A percentile compares a stretch with the other conserved stretches of the same genome.
These are phyloP conservation scores for Rhizoglyphus robini DNA, from an alignment of 1,140 invertebrate species.

Conservation along the genomic window DNA sequence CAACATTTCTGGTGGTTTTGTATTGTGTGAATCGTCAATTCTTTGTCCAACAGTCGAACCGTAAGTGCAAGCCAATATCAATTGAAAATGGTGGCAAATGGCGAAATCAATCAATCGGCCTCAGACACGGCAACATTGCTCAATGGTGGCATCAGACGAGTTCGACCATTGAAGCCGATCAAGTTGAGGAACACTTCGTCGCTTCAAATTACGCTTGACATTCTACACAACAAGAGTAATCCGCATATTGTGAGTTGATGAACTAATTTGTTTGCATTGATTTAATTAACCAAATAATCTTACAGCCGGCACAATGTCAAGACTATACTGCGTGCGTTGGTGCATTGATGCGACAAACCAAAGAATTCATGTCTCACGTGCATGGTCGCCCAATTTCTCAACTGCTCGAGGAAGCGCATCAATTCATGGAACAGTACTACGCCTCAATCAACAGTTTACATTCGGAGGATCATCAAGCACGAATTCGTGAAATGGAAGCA, in stretches of 20 bases:
- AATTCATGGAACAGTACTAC: conserved; percentile 76
- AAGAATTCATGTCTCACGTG: conserved; percentile 35
- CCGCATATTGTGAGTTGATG: no score
- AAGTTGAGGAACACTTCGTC: conserved; percentile 43
- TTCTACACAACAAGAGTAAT: conserved; percentile 40
- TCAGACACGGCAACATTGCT: no score
- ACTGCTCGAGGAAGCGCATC: conserved; percentile 58
- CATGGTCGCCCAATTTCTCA: conserved; percentile 28
- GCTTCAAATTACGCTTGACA: conserved; percentile 46
- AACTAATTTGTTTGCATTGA: no score
- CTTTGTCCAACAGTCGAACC: no score
- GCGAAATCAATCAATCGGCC: no score
- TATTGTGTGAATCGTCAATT: no score
- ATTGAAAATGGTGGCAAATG: no score
- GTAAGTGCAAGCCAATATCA: no score
- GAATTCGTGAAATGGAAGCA: conserved; percentile 48
- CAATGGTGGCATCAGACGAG: no score
- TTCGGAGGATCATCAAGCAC: conserved; percentile 33
- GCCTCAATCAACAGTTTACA: conserved; percentile 56
- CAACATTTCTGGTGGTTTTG: no score
- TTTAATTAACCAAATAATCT: neutral
- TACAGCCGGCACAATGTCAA: conserved; percentile 50
- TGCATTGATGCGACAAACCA: conserved; percentile 50
- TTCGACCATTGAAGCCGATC: conserved; percentile 10
- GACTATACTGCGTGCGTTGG: conserved; percentile 53